Base-by-base conservation (phyloP, 2,113 vertebrate species). In the Esox niger region DNA sequence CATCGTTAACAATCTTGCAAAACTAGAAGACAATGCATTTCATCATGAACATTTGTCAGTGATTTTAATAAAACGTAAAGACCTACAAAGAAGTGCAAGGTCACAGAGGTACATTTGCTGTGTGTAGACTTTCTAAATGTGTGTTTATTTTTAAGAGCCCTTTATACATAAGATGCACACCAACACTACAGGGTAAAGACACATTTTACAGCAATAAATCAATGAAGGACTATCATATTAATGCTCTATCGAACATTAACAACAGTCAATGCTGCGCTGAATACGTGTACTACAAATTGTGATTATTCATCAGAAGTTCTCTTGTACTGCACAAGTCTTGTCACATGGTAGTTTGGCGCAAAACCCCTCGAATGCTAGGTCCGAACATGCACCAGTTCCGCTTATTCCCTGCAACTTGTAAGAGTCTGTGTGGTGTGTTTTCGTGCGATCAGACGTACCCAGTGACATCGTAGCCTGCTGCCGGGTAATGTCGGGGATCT, bases 401-500 rank as follows among this genome's bases (percentile, higher is more conserved):
- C 1, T 43, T 4, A 43, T 43, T 15, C 38, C 17, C 38, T 43
- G 38, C 38, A 43, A 10, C 38, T 15, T 1, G 17, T 43, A 43
- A 43, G 15, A 43, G 38, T 15, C 38, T 15, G 38, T 4, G 13
- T 43, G 38, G 4, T 43, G 38, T 17, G 38, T 43, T 10, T 43
- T n/a, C n/a, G 38, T 17, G 13, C 38, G 38, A 43, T 91, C 76
- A 93, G 21, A 93, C 91, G 0, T 93, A 93, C 61, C 90, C 90
- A 2, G 89, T 92, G 75, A 90, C 84, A 61, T 91, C 90, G 74
- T 91, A 93, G 69, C 88, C 86, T 58, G 88, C 77, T 0, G 84
- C 84, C 0, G 66, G 29, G 30, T 70, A 74, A 32, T 63, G 13
- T 72, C 26, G 68, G 15, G 80, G 66, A 20, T 49, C 23, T 64